Evolutionary conservation across 1,140 invertebrate genomes (phyloP).

Genomic region (Papilio helenus): DNA sequence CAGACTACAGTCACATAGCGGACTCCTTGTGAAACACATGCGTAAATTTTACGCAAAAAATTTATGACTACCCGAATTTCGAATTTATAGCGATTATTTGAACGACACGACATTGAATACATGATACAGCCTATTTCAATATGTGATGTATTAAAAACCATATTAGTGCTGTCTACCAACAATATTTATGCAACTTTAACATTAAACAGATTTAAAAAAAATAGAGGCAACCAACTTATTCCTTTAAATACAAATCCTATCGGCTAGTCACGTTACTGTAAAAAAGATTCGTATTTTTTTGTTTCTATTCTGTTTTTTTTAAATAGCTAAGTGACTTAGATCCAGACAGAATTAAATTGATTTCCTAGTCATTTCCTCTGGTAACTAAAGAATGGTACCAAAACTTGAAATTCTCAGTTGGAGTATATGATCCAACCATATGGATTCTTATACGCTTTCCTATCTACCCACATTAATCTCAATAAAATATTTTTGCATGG

Average conservation of each 20-base stretch:
- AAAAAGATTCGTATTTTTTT: not conserved
- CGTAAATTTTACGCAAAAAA: not conserved
- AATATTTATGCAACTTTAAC: not conserved
- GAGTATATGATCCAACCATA: too few species aligned
- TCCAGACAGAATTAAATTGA: not conserved
- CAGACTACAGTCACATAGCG: slow-evolving; percentile 20
- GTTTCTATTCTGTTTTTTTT: not conserved
- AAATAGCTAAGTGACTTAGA: not conserved
- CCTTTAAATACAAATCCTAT: not conserved
- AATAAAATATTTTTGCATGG: too few species aligned
- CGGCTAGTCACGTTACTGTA: not conserved
- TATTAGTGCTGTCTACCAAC: slow-evolving; percentile 12
- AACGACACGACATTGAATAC: not conserved
- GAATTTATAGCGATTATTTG: not conserved
- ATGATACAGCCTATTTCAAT: not conserved
- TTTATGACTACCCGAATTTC: slow-evolving; percentile 29
- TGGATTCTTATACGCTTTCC: too few species aligned
- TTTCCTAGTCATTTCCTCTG: not conserved
- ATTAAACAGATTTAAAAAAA: slow-evolving; percentile 5
- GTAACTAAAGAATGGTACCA: not conserved
- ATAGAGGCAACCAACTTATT: not conserved
- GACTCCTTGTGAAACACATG: not conserved
- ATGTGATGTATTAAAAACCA: slow-evolving; percentile 14
- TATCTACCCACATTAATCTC: too few species aligned
- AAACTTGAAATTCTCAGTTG: too few species aligned